Evolutionary conservation across 2,113 vertebrate species (phyloP).

Genomic region (Mastomys natalensis): DNA sequence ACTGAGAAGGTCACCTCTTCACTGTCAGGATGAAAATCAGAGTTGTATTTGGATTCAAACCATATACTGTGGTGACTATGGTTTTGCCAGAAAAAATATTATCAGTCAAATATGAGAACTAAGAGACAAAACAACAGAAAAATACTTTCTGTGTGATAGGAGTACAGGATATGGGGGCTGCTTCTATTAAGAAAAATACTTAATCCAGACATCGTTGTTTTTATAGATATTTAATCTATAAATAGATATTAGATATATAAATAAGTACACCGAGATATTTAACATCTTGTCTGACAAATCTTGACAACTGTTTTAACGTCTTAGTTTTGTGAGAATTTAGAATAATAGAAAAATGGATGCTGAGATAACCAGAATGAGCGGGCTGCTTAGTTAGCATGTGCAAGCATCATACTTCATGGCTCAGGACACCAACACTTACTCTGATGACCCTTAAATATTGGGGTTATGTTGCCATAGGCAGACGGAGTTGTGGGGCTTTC

Average conservation of each 20-base stretch:
- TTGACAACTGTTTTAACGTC: neutral
- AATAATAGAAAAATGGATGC: neutral
- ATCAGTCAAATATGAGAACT: neutral
- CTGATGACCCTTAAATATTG: neutral
- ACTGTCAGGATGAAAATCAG: neutral
- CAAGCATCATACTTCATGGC: neutral
- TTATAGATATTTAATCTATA: neutral
- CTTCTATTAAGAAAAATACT: neutral
- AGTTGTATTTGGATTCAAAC: neutral
- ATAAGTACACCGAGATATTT: neutral
- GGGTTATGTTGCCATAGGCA: accelerated
- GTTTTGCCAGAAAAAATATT: neutral
- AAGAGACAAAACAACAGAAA: conserved; percentile 10
- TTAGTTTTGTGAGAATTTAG: neutral
- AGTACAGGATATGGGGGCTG: neutral
- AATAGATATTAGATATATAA: neutral
- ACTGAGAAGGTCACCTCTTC: neutral
- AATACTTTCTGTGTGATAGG: neutral
- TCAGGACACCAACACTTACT: neutral
- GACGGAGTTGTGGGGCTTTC: neutral
- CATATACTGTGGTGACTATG: neutral
- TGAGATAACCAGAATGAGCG: neutral
- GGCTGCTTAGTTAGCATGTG: neutral
- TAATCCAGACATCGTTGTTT: neutral
- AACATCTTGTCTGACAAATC: neutral